Evolutionary conservation across 2,113 vertebrate genomes (phyloP).

Genomic region (Formicarius rufipectus): DNA sequence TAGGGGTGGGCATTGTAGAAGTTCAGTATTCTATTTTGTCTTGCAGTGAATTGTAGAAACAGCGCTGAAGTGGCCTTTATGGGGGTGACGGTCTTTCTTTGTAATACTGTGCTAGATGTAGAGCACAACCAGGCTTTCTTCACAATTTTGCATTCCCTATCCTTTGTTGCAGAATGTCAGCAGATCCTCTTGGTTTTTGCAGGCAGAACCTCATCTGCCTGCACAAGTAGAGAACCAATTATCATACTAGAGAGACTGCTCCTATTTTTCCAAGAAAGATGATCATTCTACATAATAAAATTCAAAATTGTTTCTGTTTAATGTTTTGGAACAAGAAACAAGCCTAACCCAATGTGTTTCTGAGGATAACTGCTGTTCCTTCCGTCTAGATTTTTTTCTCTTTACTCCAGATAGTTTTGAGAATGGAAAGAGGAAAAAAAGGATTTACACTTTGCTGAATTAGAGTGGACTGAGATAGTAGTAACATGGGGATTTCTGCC

Average conservation of each 20-base stretch:
- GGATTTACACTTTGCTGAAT: not conserved
- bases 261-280: not conserved
- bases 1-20: not conserved
- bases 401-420: not conserved
- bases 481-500: not conserved
- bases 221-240: not conserved
- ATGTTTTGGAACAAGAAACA: not conserved
- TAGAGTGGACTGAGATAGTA: not conserved
- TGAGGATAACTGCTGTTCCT: not conserved
- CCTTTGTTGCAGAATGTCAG: not conserved
- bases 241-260: not conserved
- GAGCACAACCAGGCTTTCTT: not conserved
- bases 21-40: not conserved
- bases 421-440: not conserved
- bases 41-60: not conserved
- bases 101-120: not conserved
- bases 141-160: not conserved
- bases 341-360: not conserved
- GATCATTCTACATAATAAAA: not conserved
- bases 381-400: not conserved
- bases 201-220: not conserved
- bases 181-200: not conserved
- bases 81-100: not conserved
- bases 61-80: not conserved
- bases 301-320: not conserved